Conservation (phyloP, 2,113 vertebrate species). For the Tachycineta bicolor region DNA sequence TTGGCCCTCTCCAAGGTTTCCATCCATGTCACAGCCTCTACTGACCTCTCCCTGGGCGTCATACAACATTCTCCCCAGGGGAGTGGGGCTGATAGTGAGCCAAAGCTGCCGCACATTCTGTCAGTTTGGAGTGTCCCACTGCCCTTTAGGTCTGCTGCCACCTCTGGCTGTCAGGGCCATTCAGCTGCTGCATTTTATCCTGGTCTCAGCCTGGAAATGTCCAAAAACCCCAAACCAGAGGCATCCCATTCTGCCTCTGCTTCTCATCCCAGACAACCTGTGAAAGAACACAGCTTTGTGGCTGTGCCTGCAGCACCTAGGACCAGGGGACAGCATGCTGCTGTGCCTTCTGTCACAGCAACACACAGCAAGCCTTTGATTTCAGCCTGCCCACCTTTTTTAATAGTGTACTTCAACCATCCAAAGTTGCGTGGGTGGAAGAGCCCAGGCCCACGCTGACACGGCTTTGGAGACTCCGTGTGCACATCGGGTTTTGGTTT, state of each 20-base stretch:
- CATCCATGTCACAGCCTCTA: not conserved
- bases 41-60: not conserved
- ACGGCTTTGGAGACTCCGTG: not conserved
- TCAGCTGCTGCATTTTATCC: not conserved
- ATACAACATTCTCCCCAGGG: rapidly evolving
- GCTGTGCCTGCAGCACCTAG: not conserved
- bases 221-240: not conserved
- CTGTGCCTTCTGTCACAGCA: not conserved
- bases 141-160: not conserved
- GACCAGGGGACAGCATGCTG: not conserved
- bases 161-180: not conserved
- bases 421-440: not conserved
- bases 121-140: not conserved
- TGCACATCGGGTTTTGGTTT: not conserved
- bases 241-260: not conserved
- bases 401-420: not conserved
- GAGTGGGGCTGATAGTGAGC: not conserved
- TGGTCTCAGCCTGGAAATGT: not conserved
- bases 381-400: not conserved
- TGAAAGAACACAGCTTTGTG: not conserved
- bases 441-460: not conserved
- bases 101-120: not conserved
- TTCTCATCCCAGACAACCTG: not conserved
- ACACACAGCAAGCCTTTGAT: not conserved
- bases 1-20: not conserved